A percentile compares a stretch with the other conserved stretches of the same genome.
Evolutionary conservation across 2,888 invertebrate species (phyloP).

Genomic region (Mimumesa dahlbomi): DNA sequence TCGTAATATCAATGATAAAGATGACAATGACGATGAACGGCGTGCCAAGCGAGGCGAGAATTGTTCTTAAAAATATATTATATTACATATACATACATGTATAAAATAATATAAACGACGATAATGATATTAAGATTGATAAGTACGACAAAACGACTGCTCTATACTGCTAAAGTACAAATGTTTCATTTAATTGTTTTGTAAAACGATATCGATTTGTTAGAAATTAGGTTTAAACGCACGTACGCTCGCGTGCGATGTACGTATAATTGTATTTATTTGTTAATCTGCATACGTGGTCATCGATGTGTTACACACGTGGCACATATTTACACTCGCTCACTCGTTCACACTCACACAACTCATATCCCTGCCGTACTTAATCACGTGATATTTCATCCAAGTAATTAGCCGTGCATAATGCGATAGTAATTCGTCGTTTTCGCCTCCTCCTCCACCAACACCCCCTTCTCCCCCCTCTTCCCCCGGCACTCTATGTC

Average conservation of each 20-base stretch:
- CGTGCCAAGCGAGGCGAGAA: constrained; percentile 66
- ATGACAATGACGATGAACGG: constrained; percentile 44
- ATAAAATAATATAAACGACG: constrained; percentile 69
- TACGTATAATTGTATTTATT: constrained; percentile 64
- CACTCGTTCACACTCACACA: neutral
- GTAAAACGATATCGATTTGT: constrained; percentile 70
- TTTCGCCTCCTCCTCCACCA: too few species aligned
- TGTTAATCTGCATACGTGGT: constrained; percentile 52
- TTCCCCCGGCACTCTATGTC: constrained; percentile 19
- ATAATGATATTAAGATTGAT: constrained; percentile 73
- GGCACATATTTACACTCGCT: neutral
- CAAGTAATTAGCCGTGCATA: constrained; percentile 18
- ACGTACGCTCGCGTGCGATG: constrained; percentile 51
- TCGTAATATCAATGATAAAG: constrained; percentile 46
- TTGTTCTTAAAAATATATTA: constrained; percentile 62
- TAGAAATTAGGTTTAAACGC: constrained; percentile 56
- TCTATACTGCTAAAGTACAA: constrained; percentile 81
- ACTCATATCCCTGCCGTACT: neutral
- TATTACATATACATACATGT: constrained; percentile 64
- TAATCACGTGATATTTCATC: constrained; percentile 7
- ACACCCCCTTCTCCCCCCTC: too few species aligned
- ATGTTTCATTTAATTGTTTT: constrained; percentile 80
- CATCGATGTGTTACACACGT: constrained; percentile 1
- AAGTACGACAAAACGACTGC: constrained; percentile 78
- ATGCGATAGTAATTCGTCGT: constrained; percentile 29